phyloP scores from a whole-genome alignment of 2,113 vertebrate species.

The Takifugu flavidus region DNA sequence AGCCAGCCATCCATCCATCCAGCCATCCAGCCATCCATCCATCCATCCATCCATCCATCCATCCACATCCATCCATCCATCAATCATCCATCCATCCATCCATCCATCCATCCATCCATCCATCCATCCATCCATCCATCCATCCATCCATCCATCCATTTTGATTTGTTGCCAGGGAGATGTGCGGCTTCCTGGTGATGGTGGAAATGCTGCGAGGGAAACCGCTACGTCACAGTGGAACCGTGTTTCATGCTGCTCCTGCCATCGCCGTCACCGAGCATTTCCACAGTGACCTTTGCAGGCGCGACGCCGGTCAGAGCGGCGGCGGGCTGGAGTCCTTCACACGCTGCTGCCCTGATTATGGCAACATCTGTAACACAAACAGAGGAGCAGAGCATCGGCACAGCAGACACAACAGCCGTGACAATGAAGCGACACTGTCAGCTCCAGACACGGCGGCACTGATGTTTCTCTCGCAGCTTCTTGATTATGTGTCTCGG shows the following conservation, averaged over 20 bases:
- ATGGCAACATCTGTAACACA: conserved; percentile 75
- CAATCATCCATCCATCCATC: no score
- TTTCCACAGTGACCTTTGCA: conserved; percentile 68
- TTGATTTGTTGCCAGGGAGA: conserved; percentile 30
- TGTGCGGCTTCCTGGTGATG: conserved; percentile 46
- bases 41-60: no score
- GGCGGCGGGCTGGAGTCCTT: conserved; percentile 66
- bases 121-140: no score
- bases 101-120: no score
- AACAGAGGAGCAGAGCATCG: conserved; percentile 69
- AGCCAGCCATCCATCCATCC: no score
- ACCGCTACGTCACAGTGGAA: conserved; percentile 45
- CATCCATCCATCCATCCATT: no score
- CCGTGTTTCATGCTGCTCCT: conserved; percentile 46
- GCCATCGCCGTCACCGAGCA: conserved; percentile 54
- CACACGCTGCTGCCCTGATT: conserved; percentile 74
- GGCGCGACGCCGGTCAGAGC: conserved; percentile 50
- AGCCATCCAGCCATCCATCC: no score
- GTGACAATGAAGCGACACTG: conserved; percentile 71
- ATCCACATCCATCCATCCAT: no score
- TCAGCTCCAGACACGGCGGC: conserved; percentile 40
- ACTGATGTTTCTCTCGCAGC: conserved; percentile 66
- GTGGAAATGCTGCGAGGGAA: conserved; percentile 31
- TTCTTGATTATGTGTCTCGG: conserved; percentile 59
- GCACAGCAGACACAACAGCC: conserved; percentile 67